Evolutionary conservation across 2,797 vertebrate genomes (phyloP).

Genomic region (Coendou prehensilis): DNA sequence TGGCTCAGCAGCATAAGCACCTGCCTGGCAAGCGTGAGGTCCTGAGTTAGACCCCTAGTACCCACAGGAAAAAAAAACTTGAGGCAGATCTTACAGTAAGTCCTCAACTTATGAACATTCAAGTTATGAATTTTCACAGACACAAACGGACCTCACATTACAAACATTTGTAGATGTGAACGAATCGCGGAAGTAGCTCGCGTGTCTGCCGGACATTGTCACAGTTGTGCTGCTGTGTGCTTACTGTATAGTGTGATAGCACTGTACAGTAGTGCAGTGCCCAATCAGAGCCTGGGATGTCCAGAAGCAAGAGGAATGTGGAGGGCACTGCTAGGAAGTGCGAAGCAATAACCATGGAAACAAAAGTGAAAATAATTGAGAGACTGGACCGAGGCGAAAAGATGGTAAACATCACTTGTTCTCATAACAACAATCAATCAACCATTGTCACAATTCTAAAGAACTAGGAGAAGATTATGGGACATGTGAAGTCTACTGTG

Average conservation of each 20-base stretch:
- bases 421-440: neutral
- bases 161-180: neutral
- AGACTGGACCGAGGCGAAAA: neutral
- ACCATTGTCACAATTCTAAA: neutral
- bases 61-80: too few relatives aligned
- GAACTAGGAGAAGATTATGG: neutral
- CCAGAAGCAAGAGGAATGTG: neutral
- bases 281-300: neutral
- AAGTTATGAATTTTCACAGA: neutral
- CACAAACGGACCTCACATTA: neutral
- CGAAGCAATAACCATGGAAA: neutral
- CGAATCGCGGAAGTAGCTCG: neutral
- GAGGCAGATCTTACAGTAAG: neutral
- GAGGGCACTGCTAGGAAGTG: neutral
- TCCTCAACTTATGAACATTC: neutral
- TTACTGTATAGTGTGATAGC: neutral
- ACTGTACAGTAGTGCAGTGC: neutral
- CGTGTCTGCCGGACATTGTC: neutral
- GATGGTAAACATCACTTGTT: neutral
- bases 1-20: too few relatives aligned
- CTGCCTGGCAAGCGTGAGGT: too few relatives aligned
- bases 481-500: neutral
- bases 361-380: neutral
- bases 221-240: neutral
- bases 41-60: too few relatives aligned